Evolutionary conservation across 2,797 vertebrate genomes (phyloP), one percentile per base, ranked within the genome.

Genomic region (Spheniscus humboldti): DNA sequence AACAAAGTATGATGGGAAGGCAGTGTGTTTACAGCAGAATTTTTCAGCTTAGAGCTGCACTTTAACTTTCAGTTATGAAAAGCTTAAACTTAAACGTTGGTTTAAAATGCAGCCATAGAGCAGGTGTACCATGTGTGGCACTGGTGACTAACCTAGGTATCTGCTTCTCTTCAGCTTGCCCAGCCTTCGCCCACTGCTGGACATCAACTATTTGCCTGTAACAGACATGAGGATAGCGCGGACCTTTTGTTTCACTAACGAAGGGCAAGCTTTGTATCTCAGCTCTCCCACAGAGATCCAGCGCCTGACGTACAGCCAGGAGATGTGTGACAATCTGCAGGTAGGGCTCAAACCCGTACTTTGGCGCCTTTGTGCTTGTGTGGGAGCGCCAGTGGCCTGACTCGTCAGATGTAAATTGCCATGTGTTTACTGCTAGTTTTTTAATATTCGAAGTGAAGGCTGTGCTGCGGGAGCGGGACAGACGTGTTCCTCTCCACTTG

Each of bases 211-310:
- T 96, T 97, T 99, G 97, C 99, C 99, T 25, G 97, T 99, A 95
- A 99, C 99, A 52, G 99, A 99, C 97, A 99, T 99, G 99, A 99
- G 99, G 97, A 99, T 99, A 97, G 99, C 99, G n/a, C 98, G 99
- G 97, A 99, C 99, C 76, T 99, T 99, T 96, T 99, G 99, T 97
- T 99, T 99, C 97, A 99, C 99, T 76, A 99, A 99, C 4, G 98
- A 99, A 90, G 99, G 99, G 11, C 99, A 99, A 97, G 99, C 99
- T 2, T 97, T 99, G 52, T 99, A 99, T 83, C 98, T 99, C 83
- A 99, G 99, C 98, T 99, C 99, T 91, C 99, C 99, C 45, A 99
- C 99, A 30, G 99, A 99, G 98, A 98, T 99, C 97, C 99, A 99
- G 97, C 99, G 99, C 96, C 98, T 99, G 95, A 99, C 99, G 1